Conservation (phyloP, 2,888 invertebrate genomes). For the Matsumyia berberina region DNA sequence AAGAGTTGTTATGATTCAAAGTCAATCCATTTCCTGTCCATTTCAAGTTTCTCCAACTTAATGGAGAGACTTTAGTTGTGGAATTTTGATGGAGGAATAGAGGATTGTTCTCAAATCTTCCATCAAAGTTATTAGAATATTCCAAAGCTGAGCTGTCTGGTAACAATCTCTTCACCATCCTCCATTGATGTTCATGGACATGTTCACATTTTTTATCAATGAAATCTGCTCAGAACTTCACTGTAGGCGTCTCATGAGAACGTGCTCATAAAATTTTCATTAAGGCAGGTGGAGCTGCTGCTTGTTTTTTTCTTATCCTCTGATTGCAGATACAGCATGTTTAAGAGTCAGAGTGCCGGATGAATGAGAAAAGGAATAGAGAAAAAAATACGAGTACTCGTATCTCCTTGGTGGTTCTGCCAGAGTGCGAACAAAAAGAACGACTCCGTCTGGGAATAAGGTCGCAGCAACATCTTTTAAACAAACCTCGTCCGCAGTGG, state of each 20-base stretch:
- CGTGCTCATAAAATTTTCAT: constrained; percentile 73
- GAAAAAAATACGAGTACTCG: constrained; percentile 29
- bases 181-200: background rate
- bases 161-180: constrained; percentile 13
- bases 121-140: background rate
- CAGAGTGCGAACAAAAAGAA: constrained; percentile 2
- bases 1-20: constrained; percentile 8
- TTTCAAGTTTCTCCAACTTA: background rate
- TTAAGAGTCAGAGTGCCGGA: constrained; percentile 37
- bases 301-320: constrained; percentile 27
- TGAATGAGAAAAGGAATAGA: constrained; percentile 2
- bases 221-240: constrained; percentile 46
- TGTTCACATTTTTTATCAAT: constrained; percentile 53
- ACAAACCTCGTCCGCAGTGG: constrained; percentile 44
- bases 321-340: constrained; percentile 72
- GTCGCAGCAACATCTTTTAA: constrained; percentile 17
- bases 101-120: too few species aligned
- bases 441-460: constrained; percentile 22
- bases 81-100: background rate
- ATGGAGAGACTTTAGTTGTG: background rate
- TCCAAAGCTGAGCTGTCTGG: constrained; percentile 21
- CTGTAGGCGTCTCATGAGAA: constrained; percentile 44
- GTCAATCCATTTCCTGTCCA: constrained; percentile 27
- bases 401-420: constrained; percentile 20
- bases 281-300: constrained; percentile 49